Evolutionary conservation across 1,140 invertebrate genomes (phyloP), one percentile per base, ranked within the genome.

Genomic region (Physella acuta): DNA sequence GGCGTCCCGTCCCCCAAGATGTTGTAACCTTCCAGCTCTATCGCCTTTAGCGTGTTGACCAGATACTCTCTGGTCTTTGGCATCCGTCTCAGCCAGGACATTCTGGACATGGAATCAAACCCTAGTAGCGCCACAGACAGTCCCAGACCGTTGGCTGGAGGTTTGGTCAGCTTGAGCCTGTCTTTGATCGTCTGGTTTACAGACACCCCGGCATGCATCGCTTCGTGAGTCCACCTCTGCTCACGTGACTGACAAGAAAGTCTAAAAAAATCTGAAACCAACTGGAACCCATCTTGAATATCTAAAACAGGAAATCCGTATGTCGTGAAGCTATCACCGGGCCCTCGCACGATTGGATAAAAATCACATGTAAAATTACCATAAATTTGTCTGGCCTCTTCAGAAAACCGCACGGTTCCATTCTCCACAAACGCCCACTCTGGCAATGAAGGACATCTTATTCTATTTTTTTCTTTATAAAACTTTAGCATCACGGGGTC

Each of bases 1-100:
- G 94, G 93, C 0, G 94, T 97, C 0, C 94, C 94, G 85, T 97
- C 95, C 0, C 95, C 95, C 1, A 97, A 90, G 67, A 96, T 95
- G 78, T 96, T 96, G 75, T 94, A 94, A 67, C 93, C 92, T 78
- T 93, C 86, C 0, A 96, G 81, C 8, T 94, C 86, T 17, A 90
- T 84, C 3, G 89, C 90, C 30, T 89, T 85, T n/a, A 96, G 82
- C 5, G 86, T 80, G 20, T 93, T 85, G 0, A 86, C 90, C 31
- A 97, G 83, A 79, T 92, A 93, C 30, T 88, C 85, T 77, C 93
- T 92, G 14, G 91, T 91, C 72, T 91, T 90, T 1, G 94, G 94
- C 60, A 97, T 85, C 76, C 92, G 92, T 44, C 95, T 87, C 31
- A 93, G 90, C 78, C 95, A 95, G 0, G 91, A 91, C 82, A 94